Evolutionary conservation across 2,888 invertebrate genomes (phyloP), one percentile per base, ranked within the genome.

Genomic region (Phania funesta): DNA sequence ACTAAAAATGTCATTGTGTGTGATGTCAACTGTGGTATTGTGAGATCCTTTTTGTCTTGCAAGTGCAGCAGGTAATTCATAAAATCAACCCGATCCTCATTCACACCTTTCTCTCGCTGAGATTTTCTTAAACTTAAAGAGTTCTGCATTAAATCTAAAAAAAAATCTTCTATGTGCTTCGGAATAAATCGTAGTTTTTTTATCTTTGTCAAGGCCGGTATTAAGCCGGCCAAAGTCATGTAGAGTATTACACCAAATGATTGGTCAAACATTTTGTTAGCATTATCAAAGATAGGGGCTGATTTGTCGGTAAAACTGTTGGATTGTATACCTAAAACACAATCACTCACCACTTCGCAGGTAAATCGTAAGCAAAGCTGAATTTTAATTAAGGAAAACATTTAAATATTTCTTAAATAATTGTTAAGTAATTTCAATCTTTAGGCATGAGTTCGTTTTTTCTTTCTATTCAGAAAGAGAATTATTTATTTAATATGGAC

Each of bases 111-210:
- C 13, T 52, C 29, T 2, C 13, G 58, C 38, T 82, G 82, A 13
- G 26, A 13, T 7, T 85, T 86, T 1, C 89, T 84, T 75, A 89
- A 52, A 7, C 85, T 73, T 20, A 90, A 76, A 3, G 89, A 86
- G 13, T 86, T 84, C 2, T 77, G 46, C 88, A 89, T 87, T 3
- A 90, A 65, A 8, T 86, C 83, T 1, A 65, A 82, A 38, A 90
- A 90, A 79, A 89, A 90, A 0, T 76, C 29, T 32, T 87, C 97
- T 87, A 98, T 98, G 2, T 93, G 94, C 0, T 90, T 92, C 1
- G 85, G 18, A 6, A 89, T 85, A 18, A 89, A 81, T 0, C 81
- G 83, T 0, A 85, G 62, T 18, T 80, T 84, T 54, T 85, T 89
- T 4, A 90, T 29, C 3, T 86, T 86, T 0, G 81, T 60, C 1